These are phyloP conservation scores for Isoperla grammatica DNA, from an alignment of 2,888 invertebrate species.

Conservation along the genomic window DNA sequence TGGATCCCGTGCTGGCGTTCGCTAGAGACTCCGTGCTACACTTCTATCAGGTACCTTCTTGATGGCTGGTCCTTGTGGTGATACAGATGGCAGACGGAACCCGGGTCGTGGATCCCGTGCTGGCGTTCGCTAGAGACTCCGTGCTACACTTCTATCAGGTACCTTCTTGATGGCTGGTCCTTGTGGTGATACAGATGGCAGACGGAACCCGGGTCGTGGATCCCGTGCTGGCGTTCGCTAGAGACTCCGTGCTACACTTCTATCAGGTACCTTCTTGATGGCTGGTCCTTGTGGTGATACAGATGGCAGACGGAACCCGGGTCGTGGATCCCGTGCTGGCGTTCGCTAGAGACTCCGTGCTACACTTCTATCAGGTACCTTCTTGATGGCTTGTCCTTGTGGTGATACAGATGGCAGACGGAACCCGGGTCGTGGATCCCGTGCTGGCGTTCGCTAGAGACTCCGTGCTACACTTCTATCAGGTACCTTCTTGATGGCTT, in stretches of 20 bases:
- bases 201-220: constrained; percentile 62
- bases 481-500: too few relatives aligned
- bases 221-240: constrained; percentile 84
- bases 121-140: constrained; percentile 83
- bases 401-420: constrained; percentile 66
- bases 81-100: constrained; percentile 65
- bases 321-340: constrained; percentile 81
- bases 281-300: constrained; percentile 58
- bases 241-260: constrained; percentile 79
- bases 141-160: constrained; percentile 83
- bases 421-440: constrained; percentile 67
- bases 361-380: constrained; percentile 78
- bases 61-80: constrained; percentile 49
- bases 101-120: constrained; percentile 71
- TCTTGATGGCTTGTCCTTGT: constrained; percentile 44
- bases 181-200: constrained; percentile 70
- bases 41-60: constrained; percentile 70
- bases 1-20: constrained; percentile 84
- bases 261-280: constrained; percentile 58
- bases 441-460: constrained; percentile 87
- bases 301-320: constrained; percentile 59
- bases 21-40: constrained; percentile 77
- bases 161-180: constrained; percentile 27
- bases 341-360: constrained; percentile 74
- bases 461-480: constrained; percentile 77